Evolutionary conservation across 2,888 invertebrate genomes (phyloP).

Genomic region (Thalpophila matura): DNA sequence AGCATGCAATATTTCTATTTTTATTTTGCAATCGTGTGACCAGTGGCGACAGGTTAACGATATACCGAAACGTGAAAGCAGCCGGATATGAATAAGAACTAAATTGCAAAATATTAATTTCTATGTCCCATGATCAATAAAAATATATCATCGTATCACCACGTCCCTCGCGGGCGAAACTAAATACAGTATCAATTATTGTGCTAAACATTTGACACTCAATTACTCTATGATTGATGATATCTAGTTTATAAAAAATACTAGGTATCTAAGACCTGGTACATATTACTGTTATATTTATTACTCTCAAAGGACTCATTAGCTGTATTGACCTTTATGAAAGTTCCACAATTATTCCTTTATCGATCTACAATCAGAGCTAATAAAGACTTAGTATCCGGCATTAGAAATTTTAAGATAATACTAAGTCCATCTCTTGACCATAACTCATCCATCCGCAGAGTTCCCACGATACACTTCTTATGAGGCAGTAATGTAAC

Average conservation of each 20-base stretch:
- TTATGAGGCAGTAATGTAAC: slow-evolving; percentile 85
- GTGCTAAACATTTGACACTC: slow-evolving; percentile 48
- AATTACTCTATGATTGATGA: slow-evolving; percentile 59
- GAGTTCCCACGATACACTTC: slow-evolving; percentile 90
- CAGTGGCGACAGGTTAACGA: slow-evolving; percentile 14
- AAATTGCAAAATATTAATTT: slow-evolving; percentile 56
- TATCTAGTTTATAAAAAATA: slow-evolving; percentile 18
- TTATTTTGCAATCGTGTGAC: neutral
- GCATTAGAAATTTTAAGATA: slow-evolving; percentile 48
- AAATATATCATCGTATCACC: slow-evolving; percentile 46
- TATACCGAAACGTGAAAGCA: slow-evolving; percentile 32
- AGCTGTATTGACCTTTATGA: slow-evolving; percentile 28
- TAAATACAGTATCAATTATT: slow-evolving; percentile 60
- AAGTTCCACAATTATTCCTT: slow-evolving; percentile 23
- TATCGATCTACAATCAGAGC: slow-evolving; percentile 51
- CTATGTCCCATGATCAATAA: slow-evolving; percentile 24
- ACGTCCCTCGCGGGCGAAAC: slow-evolving; percentile 29
- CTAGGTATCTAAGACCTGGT: slow-evolving; percentile 32
- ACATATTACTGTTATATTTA: neutral
- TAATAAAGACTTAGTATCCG: slow-evolving; percentile 57
- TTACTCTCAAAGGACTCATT: slow-evolving; percentile 9
- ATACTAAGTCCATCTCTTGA: slow-evolving; percentile 73
- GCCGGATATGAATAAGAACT: slow-evolving; percentile 41
- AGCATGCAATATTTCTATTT: neutral
- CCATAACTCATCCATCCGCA: slow-evolving; percentile 83